Evolutionary conservation across 2,888 invertebrate genomes (phyloP).

Genomic region (Papilio elwesi): DNA sequence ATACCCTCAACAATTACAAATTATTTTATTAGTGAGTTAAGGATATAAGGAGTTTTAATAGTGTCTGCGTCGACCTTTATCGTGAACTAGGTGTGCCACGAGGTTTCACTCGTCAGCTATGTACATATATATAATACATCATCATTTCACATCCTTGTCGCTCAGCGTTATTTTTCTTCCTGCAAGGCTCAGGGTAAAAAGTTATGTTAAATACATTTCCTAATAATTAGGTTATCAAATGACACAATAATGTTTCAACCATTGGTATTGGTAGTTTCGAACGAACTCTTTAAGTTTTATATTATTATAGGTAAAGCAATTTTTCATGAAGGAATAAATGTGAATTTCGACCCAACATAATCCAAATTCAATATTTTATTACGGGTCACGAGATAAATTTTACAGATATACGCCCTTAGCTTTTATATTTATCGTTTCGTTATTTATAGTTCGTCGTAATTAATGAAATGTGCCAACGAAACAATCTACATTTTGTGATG

Average conservation of each 20-base stretch:
- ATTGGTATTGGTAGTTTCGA: not conserved
- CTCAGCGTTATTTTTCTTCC: too few species aligned
- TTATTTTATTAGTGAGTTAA: too few species aligned
- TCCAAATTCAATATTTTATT: slow-evolving; percentile 4
- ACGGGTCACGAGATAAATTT: not conserved
- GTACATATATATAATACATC: too few species aligned
- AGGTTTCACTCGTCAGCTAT: not conserved
- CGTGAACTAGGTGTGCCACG: not conserved
- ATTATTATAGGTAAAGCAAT: not conserved
- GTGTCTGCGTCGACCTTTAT: too few species aligned
- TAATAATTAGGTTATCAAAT: not conserved
- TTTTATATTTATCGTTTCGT: too few species aligned
- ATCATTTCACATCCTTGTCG: too few species aligned
- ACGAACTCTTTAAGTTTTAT: not conserved
- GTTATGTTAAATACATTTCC: not conserved
- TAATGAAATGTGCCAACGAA: too few species aligned
- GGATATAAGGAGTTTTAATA: too few species aligned
- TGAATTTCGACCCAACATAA: not conserved
- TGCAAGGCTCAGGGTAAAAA: not conserved
- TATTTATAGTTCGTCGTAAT: too few species aligned
- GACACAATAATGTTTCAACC: not conserved
- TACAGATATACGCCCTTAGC: too few species aligned
- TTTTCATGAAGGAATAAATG: not conserved
- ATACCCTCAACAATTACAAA: too few species aligned
- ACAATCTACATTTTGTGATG: too few species aligned